These are phyloP conservation scores for Aricia agestis DNA, from an alignment of 1,140 invertebrate genomes.

Conservation along the genomic window DNA sequence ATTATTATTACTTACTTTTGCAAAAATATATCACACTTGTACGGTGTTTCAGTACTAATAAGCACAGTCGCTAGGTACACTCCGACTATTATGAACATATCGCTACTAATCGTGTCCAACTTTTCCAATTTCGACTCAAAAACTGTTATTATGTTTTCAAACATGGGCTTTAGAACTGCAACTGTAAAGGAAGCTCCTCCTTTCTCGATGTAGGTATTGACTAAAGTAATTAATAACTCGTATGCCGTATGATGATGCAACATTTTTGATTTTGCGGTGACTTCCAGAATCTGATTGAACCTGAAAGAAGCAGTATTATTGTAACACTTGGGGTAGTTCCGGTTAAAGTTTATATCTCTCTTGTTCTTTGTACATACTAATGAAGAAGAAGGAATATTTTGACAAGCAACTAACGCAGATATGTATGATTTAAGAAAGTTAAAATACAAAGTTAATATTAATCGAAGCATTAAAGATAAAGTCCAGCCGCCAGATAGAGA, in stretches of 20 bases:
- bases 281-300: conserved; percentile 59
- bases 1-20: conserved; percentile 68
- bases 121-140: conserved; percentile 70
- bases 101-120: conserved; percentile 53
- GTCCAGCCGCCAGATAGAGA: no score
- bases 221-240: conserved; percentile 53
- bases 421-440: no score
- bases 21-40: conserved; percentile 55
- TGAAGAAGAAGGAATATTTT: no score
- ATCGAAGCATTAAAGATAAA: no score
- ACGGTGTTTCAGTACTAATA: conserved; percentile 39
- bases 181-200: conserved; percentile 56
- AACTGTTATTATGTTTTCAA: conserved; percentile 52
- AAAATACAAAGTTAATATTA: no score
- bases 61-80: conserved; percentile 64
- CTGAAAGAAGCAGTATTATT: conserved; percentile 40
- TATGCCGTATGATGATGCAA: conserved; percentile 52
- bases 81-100: conserved; percentile 60
- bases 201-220: conserved; percentile 56
- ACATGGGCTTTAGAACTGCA: conserved; percentile 54
- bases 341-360: no score
- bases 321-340: background rate
- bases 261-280: conserved; percentile 45
- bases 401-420: no score
- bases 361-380: no score